These are phyloP conservation scores for Dyspetes luteomarginatus DNA, from an alignment of 2,888 invertebrate genomes.

Conservation along the genomic window DNA sequence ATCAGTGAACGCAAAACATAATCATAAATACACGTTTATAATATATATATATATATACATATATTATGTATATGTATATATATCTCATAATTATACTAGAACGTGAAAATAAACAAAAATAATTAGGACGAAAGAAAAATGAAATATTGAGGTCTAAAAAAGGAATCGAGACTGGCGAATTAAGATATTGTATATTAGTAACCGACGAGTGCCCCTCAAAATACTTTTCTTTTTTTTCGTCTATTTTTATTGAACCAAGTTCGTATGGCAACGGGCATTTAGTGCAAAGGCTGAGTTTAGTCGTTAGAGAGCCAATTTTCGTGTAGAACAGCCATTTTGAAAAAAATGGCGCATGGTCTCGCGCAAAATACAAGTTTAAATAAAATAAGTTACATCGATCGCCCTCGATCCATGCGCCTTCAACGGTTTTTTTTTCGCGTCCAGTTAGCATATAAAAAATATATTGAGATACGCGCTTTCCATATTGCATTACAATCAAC, in stretches of 20 bases:
- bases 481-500: slow-evolving; percentile 80
- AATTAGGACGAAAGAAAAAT: slow-evolving; percentile 11
- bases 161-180: slow-evolving; percentile 49
- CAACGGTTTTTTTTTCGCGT: slow-evolving; percentile 64
- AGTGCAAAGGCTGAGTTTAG: slow-evolving; percentile 73
- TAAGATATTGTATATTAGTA: slow-evolving; percentile 53
- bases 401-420: slow-evolving; percentile 73
- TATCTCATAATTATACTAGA: background rate
- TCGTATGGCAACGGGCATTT: slow-evolving; percentile 59
- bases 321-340: slow-evolving; percentile 70
- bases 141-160: slow-evolving; percentile 36
- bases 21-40: slow-evolving; percentile 63
- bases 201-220: slow-evolving; percentile 59
- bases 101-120: slow-evolving; percentile 50
- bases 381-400: slow-evolving; percentile 74
- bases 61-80: slow-evolving; percentile 36
- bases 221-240: slow-evolving; percentile 39
- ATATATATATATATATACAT: slow-evolving; percentile 54
- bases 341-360: slow-evolving; percentile 55
- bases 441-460: slow-evolving; percentile 81
- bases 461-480: slow-evolving; percentile 81
- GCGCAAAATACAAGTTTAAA: slow-evolving; percentile 73
- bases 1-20: slow-evolving; percentile 47
- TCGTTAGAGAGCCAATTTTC: slow-evolving; percentile 72
- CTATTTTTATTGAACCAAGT: slow-evolving; percentile 51